Percentiles rank a stretch among this genome's conserved stretches.
phyloP scores from a whole-genome alignment of 2,797 vertebrate genomes.

The Sebastes goodei region DNA sequence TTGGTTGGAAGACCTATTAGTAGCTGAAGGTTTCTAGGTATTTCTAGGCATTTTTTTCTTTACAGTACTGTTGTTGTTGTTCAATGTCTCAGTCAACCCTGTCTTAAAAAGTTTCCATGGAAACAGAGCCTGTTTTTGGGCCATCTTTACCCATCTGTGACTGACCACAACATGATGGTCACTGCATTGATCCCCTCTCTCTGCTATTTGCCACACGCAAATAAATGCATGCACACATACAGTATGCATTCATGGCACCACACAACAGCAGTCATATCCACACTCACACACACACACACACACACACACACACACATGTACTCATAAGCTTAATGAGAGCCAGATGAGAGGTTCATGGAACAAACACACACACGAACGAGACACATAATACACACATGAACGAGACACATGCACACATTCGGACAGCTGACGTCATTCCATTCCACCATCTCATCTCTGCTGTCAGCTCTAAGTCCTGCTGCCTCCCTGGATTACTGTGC shows the following conservation, averaged over 20 bases:
- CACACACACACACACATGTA: slow-evolving; percentile 16
- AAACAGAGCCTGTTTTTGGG: slow-evolving; percentile 30
- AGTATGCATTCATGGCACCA: slow-evolving; percentile 39
- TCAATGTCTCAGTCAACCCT: not conserved
- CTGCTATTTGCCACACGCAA: slow-evolving; percentile 23
- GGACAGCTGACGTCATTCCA: slow-evolving; percentile 77
- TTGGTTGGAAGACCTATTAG: not conserved
- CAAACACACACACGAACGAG: slow-evolving; percentile 51
- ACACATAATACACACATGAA: slow-evolving; percentile 30
- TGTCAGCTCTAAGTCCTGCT: slow-evolving; percentile 78
- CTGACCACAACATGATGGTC: slow-evolving; percentile 21
- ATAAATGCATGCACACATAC: slow-evolving; percentile 16
- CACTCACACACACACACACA: slow-evolving; percentile 14
- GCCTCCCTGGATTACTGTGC: slow-evolving; percentile 76
- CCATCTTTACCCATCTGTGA: slow-evolving; percentile 22
- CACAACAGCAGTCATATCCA: slow-evolving; percentile 28
- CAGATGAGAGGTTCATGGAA: slow-evolving; percentile 76
- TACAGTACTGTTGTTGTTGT: not conserved
- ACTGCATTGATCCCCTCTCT: slow-evolving; percentile 42
- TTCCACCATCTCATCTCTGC: slow-evolving; percentile 80
- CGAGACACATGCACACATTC: slow-evolving; percentile 6
- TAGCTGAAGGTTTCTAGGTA: not conserved
- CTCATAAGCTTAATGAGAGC: slow-evolving; percentile 68
- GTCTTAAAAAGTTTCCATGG: slow-evolving; percentile 40
- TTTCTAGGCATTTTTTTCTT: not conserved